phyloP scores from a whole-genome alignment of 2,113 vertebrate species.

The Elephas maximus region DNA sequence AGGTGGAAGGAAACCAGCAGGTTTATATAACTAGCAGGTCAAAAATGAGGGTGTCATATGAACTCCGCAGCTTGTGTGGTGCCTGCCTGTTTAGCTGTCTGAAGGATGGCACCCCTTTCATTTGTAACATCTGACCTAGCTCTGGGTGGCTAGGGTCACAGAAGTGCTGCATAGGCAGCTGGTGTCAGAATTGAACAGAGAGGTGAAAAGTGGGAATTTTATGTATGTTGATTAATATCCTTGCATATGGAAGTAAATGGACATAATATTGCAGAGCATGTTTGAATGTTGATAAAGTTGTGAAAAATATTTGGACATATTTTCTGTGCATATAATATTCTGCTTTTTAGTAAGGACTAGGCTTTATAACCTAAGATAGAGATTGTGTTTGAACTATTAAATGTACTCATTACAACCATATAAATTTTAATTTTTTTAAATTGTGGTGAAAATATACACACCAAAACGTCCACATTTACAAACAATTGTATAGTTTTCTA shows the following conservation, averaged over 20 bases:
- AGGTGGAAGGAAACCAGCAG: too few relatives aligned
- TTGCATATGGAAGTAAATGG: background rate
- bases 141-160: background rate
- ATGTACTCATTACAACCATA: background rate
- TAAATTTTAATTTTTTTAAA: too few relatives aligned
- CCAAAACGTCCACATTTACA: too few relatives aligned
- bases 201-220: background rate
- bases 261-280: background rate
- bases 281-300: background rate
- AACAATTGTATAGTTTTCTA: background rate
- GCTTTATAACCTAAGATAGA: conserved; percentile 10
- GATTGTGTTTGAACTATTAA: background rate
- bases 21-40: too few relatives aligned
- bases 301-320: background rate
- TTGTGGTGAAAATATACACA: too few relatives aligned
- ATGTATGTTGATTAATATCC: background rate
- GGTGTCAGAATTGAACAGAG: background rate
- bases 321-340: background rate
- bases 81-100: too few relatives aligned
- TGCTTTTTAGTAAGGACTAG: background rate
- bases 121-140: background rate
- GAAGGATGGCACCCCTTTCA: background rate
- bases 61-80: too few relatives aligned
- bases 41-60: too few relatives aligned
- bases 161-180: background rate